Evolutionary conservation across 2,888 invertebrate species (phyloP).

Genomic region (Lithophane leautieri): DNA sequence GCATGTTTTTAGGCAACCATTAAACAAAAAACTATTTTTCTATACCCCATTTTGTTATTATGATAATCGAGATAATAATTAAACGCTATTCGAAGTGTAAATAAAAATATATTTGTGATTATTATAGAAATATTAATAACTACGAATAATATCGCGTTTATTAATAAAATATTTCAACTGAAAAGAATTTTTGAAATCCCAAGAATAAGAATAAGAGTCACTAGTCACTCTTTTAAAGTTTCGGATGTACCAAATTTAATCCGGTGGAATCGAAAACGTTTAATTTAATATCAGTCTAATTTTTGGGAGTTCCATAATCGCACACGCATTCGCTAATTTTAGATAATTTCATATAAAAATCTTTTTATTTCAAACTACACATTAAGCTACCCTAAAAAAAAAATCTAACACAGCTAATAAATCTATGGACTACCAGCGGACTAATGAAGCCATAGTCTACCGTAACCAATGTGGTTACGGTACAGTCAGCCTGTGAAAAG

Average conservation of each 20-base stretch:
- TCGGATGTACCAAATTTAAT: conserved; percentile 3
- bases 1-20: conserved; percentile 29
- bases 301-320: conserved; percentile 47
- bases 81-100: conserved; percentile 17
- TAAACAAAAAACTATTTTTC: conserved; percentile 22
- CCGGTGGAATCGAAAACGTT: conserved; percentile 11
- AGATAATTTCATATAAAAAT: conserved; percentile 54
- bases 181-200: conserved; percentile 8
- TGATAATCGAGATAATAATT: conserved; percentile 13
- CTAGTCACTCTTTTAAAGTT: conserved; percentile 4
- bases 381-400: conserved; percentile 42
- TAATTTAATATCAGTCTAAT: conserved; percentile 33
- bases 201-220: conserved; percentile 14
- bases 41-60: conserved; percentile 17
- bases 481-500: neutral
- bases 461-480: no score
- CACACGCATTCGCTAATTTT: conserved; percentile 60
- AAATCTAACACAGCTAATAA: conserved; percentile 29
- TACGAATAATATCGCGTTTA: neutral
- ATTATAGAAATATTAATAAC: conserved; percentile 6
- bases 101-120: neutral
- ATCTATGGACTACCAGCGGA: conserved; percentile 2
- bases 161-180: neutral
- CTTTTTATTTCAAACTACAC: conserved; percentile 28
- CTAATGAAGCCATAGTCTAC: neutral